Percentiles rank a stretch among this genome's conserved stretches.
Evolutionary conservation across 2,797 vertebrate species (phyloP).

Genomic region (Leptatherina wallacei): DNA sequence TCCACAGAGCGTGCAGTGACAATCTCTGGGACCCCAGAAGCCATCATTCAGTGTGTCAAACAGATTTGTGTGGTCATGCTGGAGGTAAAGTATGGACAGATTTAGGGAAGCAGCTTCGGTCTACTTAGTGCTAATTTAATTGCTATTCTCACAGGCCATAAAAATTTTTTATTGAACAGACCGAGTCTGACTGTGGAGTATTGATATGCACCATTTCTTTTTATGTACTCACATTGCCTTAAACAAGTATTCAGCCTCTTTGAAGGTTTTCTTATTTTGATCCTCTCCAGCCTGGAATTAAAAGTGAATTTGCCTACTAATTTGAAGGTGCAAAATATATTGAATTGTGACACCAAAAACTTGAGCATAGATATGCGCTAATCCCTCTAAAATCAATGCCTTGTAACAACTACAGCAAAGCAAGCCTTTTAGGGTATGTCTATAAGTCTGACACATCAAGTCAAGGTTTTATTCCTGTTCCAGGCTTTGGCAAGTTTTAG

Average conservation of each 20-base stretch:
- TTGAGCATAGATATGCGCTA: no score
- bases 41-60: conserved; percentile 98
- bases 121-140: not conserved
- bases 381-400: no score
- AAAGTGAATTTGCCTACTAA: not conserved
- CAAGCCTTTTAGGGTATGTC: no score
- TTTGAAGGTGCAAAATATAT: not conserved
- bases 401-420: no score
- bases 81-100: conserved; percentile 81
- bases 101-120: not conserved
- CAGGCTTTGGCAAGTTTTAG: no score
- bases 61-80: conserved; percentile 99
- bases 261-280: not conserved
- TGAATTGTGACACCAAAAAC: not conserved
- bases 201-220: not conserved
- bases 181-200: not conserved
- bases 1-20: conserved; percentile 97
- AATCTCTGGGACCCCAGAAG: conserved; percentile 96
- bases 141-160: not conserved
- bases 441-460: no score
- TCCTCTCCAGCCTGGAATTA: not conserved
- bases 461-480: no score
- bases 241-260: not conserved
- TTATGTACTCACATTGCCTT: not conserved
- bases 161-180: not conserved